These are phyloP conservation scores for Dipodomys merriami DNA, from an alignment of 2,113 vertebrate species.

Conservation along the genomic window DNA sequence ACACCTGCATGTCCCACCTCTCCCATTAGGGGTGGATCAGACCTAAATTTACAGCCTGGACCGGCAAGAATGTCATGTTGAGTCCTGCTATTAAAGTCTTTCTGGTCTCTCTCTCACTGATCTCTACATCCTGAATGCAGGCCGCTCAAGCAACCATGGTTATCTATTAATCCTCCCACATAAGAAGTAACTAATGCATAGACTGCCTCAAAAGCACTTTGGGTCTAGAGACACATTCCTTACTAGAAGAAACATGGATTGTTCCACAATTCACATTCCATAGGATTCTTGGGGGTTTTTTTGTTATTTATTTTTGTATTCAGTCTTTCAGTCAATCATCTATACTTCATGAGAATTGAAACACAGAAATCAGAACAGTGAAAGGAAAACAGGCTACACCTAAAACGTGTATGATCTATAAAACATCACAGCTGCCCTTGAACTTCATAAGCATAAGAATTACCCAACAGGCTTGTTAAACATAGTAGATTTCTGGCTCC, in stretches of 20 bases:
- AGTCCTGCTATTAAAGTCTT: neutral
- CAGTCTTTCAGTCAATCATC: no score
- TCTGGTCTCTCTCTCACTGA: no score
- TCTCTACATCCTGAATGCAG: neutral
- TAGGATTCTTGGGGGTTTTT: neutral
- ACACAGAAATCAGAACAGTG: slow-evolving; percentile 28
- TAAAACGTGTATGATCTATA: neutral
- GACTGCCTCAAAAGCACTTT: neutral
- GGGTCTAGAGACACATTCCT: neutral
- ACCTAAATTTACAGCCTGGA: neutral
- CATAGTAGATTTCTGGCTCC: neutral
- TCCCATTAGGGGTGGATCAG: neutral
- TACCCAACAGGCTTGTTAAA: neutral
- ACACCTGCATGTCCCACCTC: neutral
- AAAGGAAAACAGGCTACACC: neutral
- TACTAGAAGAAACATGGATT: neutral
- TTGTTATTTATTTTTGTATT: neutral
- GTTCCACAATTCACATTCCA: neutral
- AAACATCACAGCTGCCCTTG: neutral
- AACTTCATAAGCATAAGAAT: neutral
- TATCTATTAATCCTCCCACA: neutral
- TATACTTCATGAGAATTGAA: slow-evolving; percentile 9
- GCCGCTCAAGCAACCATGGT: neutral
- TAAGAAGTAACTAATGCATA: neutral
- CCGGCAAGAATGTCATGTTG: neutral